A percentile compares a stretch with the other conserved stretches of the same genome.
Evolutionary conservation across 2,797 vertebrate species (phyloP).

Genomic region (Sebastes aleutianus): DNA sequence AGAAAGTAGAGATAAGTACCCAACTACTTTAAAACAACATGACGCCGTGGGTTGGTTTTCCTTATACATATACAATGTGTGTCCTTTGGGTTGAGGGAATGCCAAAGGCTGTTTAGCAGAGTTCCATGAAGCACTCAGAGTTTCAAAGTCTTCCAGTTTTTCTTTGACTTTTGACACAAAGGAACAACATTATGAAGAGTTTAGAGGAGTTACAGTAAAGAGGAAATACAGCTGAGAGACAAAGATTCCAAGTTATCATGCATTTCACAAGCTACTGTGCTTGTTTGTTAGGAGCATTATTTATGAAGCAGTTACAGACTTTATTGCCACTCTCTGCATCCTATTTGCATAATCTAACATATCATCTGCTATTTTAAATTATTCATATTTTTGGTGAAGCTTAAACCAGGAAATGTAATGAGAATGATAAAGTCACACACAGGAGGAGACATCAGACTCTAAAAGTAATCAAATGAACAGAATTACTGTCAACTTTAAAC

Average conservation of each 20-base stretch:
- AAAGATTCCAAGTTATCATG: neutral
- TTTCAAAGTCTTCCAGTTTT: constrained; percentile 1
- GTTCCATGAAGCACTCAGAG: neutral
- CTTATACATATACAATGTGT: neutral
- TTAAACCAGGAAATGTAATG: neutral
- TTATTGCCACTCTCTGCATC: constrained; percentile 10
- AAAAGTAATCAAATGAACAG: neutral
- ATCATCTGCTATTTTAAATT: neutral
- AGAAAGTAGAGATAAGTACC: neutral
- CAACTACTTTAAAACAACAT: neutral
- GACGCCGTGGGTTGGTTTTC: neutral
- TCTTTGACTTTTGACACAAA: constrained; percentile 32
- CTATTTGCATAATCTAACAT: constrained; percentile 6
- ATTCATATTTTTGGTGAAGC: neutral
- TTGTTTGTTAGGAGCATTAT: constrained; percentile 15
- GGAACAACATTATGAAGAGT: neutral
- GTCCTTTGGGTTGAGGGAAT: neutral
- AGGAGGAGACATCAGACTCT: neutral
- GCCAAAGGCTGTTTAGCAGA: constrained; percentile 26
- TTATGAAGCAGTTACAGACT: constrained; percentile 6
- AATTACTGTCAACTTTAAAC: neutral
- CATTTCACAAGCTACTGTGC: neutral
- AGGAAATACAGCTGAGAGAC: neutral
- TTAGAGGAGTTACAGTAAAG: neutral
- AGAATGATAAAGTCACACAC: neutral